phyloP scores from a whole-genome alignment of 1,140 invertebrate species.

The Zophobas morio region DNA sequence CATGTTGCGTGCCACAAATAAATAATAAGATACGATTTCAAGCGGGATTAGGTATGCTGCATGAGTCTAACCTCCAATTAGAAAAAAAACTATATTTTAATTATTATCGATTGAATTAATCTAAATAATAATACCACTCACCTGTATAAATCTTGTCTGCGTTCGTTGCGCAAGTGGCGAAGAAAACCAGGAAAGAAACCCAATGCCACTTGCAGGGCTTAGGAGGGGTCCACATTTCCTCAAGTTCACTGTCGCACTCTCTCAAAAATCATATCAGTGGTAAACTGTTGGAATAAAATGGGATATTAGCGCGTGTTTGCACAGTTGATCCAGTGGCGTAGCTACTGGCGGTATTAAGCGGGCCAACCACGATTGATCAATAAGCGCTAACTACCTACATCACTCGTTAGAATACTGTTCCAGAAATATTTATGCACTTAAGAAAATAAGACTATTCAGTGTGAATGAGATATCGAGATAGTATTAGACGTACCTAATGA shows the following conservation, averaged over 20 bases:
- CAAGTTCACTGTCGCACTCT: not conserved
- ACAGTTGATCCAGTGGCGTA: not conserved
- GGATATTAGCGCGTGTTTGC: constrained; percentile 13
- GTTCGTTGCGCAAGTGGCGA: constrained; percentile 23
- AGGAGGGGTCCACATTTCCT: constrained; percentile 9
- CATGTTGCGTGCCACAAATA: not conserved
- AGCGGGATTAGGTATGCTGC: not conserved
- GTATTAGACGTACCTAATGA: too few species aligned
- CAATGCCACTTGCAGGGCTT: constrained; percentile 25
- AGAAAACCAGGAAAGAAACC: constrained; percentile 16
- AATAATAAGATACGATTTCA: constrained; percentile 1
- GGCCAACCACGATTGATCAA: too few species aligned
- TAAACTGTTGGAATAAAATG: constrained; percentile 20
- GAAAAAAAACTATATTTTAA: constrained; percentile 22
- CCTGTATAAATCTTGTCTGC: constrained; percentile 29
- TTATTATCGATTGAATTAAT: constrained; percentile 36
- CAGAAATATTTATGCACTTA: too few species aligned
- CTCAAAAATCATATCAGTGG: not conserved
- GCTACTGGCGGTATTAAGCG: too few species aligned
- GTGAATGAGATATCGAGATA: too few species aligned
- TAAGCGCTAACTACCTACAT: too few species aligned
- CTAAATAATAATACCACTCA: constrained; percentile 42
- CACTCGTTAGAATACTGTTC: too few species aligned
- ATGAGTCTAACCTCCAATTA: constrained; percentile 13
- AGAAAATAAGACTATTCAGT: too few species aligned